Percentiles rank a stretch among this genome's conserved stretches.
phyloP scores from a whole-genome alignment of 2,113 vertebrate species.

The Romanogobio albipinnatus region DNA sequence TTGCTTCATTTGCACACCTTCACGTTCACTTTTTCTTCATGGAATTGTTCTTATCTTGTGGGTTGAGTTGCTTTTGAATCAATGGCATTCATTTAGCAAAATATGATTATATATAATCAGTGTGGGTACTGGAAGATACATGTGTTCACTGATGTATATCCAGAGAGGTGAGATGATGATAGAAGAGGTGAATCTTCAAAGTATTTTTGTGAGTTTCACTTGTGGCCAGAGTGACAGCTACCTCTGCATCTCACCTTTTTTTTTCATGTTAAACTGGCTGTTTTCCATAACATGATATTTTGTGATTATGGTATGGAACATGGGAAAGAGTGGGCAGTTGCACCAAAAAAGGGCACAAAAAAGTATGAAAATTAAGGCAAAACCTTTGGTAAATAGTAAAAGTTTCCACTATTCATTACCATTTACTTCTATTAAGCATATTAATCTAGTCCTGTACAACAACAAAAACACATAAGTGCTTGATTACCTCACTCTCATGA shows the following conservation, averaged over 20 bases:
- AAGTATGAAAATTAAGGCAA: neutral
- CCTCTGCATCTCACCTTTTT: neutral
- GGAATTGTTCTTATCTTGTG: conserved; percentile 21
- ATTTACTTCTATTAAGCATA: neutral
- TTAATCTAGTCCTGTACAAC: neutral
- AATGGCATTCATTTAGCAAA: neutral
- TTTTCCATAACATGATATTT: conserved; percentile 53
- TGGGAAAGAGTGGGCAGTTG: conserved; percentile 42
- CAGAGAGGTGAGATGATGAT: neutral
- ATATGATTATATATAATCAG: conserved; percentile 6
- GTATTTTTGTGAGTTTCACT: neutral
- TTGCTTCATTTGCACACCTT: conserved; percentile 7
- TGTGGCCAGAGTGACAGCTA: conserved; percentile 10
- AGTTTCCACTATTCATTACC: neutral
- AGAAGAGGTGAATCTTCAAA: neutral
- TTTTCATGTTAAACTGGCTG: conserved; percentile 15
- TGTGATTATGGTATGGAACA: conserved; percentile 38
- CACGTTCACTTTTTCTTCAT: conserved; percentile 20
- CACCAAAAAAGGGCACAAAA: neutral
- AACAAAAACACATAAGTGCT: neutral
- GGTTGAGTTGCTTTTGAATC: neutral
- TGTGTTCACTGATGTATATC: neutral
- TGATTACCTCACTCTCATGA: neutral
- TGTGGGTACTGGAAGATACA: neutral
- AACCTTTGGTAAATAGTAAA: neutral